Conservation (phyloP, 2,888 invertebrate species). For the Eugnorisma glareosa region DNA sequence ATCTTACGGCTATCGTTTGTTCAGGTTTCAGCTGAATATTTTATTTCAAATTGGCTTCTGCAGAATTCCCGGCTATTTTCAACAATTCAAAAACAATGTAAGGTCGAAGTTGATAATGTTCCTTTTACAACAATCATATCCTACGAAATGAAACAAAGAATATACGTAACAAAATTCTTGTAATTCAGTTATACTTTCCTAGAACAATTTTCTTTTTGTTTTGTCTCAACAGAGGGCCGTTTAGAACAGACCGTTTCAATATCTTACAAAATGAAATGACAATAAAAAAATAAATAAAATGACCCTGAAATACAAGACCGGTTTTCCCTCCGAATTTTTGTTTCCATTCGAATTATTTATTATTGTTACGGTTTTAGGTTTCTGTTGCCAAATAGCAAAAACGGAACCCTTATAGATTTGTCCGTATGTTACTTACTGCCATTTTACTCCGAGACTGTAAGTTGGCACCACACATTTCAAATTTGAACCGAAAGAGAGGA, state of each 20-base stretch:
- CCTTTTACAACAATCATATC: not conserved
- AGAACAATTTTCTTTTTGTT: not conserved
- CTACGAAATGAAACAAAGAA: not conserved
- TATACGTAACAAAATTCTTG: not conserved
- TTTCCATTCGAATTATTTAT: not conserved
- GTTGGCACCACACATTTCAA: too few relatives aligned
- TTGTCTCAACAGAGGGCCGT: not conserved
- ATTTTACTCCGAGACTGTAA: too few relatives aligned
- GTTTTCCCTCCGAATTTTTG: not conserved
- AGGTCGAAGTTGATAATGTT: not conserved
- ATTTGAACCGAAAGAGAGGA: too few relatives aligned
- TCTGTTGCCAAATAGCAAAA: not conserved
- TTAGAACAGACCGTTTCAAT: not conserved
- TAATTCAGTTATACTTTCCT: not conserved
- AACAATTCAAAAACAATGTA: too few relatives aligned
- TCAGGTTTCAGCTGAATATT: slow-evolving; percentile 14
- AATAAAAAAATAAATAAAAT: too few relatives aligned
- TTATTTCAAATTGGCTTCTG: slow-evolving; percentile 11
- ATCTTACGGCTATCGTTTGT: not conserved
- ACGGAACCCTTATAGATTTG: not conserved
- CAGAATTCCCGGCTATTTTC: not conserved
- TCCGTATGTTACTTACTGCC: too few relatives aligned
- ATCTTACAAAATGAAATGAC: not conserved
- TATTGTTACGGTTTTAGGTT: not conserved
- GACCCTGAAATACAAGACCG: not conserved